A percentile compares a stretch with the other conserved stretches of the same genome.
Conservation (phyloP, 2,113 vertebrate genomes). For the Sialia sialis region DNA sequence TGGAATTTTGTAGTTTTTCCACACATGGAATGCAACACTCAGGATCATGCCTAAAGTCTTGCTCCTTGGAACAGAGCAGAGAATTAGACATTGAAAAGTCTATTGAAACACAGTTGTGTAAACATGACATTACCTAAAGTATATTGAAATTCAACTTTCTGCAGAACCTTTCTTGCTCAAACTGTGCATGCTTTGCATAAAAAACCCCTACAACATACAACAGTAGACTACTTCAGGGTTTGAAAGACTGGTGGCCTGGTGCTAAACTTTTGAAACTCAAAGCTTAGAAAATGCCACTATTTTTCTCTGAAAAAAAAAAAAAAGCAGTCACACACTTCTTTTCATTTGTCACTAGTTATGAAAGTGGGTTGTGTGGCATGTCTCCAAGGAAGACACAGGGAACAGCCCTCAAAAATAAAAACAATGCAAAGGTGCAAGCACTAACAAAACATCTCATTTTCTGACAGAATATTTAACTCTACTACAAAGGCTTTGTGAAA, state of each 20-base stretch:
- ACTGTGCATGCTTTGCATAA: neutral
- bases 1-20: neutral
- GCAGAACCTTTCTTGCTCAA: neutral
- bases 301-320: neutral
- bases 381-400: neutral
- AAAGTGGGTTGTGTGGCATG: fast-evolving
- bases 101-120: neutral
- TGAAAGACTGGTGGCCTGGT: neutral
- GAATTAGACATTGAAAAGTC: neutral
- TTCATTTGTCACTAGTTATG: neutral
- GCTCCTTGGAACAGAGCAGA: neutral
- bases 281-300: neutral
- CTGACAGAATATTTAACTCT: neutral
- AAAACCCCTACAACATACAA: neutral
- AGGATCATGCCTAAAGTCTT: neutral
- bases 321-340: neutral
- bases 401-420: neutral
- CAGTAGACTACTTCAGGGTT: neutral
- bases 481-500: neutral
- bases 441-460: neutral
- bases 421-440: neutral
- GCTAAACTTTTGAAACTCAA: neutral
- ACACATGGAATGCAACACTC: neutral
- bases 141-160: neutral
- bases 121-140: neutral